phyloP scores from a whole-genome alignment of 1,140 invertebrate species.

The Cyclargus thomasi region DNA sequence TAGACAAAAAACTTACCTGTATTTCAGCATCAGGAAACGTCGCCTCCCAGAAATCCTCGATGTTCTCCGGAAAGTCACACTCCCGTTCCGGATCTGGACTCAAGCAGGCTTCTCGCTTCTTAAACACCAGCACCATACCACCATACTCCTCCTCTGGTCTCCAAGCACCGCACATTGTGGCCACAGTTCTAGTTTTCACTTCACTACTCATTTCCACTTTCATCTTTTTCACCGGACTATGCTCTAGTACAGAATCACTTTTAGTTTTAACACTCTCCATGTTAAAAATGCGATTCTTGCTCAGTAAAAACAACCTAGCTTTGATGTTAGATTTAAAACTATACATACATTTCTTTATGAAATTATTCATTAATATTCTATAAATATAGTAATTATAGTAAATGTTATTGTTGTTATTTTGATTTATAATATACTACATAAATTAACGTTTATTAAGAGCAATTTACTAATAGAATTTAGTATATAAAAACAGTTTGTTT shows the following conservation, averaged over 20 bases:
- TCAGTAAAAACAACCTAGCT: neutral
- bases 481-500: neutral
- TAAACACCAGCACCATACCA: constrained; percentile 64
- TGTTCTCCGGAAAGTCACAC: constrained; percentile 63
- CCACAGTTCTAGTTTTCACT: constrained; percentile 50
- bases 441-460: neutral
- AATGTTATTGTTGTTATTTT: neutral
- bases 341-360: neutral
- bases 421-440: neutral
- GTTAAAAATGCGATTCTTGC: constrained; percentile 21
- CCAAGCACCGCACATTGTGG: constrained; percentile 73
- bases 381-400: neutral
- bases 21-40: constrained; percentile 36
- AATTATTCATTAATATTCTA: neutral
- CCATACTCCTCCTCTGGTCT: constrained; percentile 67
- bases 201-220: constrained; percentile 33
- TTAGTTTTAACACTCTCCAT: constrained; percentile 43
- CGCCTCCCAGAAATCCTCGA: constrained; percentile 68
- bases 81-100: constrained; percentile 61
- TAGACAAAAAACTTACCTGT: constrained; percentile 44
- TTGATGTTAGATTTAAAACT: neutral
- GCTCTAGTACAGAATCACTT: constrained; percentile 37
- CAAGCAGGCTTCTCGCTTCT: constrained; percentile 45
- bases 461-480: neutral
- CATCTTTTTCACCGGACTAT: constrained; percentile 49